Percentiles rank a stretch among this genome's conserved stretches.
Conservation (phyloP, 1,140 invertebrate species). For the Trichomalopsis sarcophagae region DNA sequence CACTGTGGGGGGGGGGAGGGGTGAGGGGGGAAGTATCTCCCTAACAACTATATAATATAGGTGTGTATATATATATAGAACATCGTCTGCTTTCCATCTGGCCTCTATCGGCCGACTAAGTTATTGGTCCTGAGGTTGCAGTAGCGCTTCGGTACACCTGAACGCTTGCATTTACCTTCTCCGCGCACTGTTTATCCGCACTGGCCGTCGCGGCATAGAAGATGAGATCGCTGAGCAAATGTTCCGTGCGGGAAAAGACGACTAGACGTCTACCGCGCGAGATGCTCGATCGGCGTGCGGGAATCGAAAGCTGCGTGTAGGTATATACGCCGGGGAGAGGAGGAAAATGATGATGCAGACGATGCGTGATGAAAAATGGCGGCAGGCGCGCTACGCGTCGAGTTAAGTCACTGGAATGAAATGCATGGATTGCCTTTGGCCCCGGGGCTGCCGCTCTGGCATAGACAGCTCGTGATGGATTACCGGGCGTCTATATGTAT, state of each 20-base stretch:
- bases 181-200: too few relatives aligned
- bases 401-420: slow-evolving; percentile 72
- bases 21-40: too few relatives aligned
- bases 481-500: slow-evolving; percentile 58
- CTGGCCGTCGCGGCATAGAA: too few relatives aligned
- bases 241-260: background rate
- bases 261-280: background rate
- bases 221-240: background rate
- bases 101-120: slow-evolving; percentile 3
- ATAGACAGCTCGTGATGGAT: slow-evolving; percentile 73
- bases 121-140: slow-evolving; percentile 28
- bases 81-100: slow-evolving; percentile 37
- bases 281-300: slow-evolving; percentile 9
- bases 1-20: too few relatives aligned
- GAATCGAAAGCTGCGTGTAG: slow-evolving; percentile 38
- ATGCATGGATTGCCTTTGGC: slow-evolving; percentile 73
- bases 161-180: background rate
- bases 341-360: slow-evolving; percentile 69
- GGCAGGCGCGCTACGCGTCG: slow-evolving; percentile 54
- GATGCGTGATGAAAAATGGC: slow-evolving; percentile 71
- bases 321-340: slow-evolving; percentile 51
- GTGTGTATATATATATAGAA: background rate
- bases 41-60: too few relatives aligned
- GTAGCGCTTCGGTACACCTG: background rate
- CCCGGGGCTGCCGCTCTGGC: slow-evolving; percentile 62